phyloP scores from a whole-genome alignment of 35 echinoderm and acorn worm genomes.

The Lytechinus variegatus region DNA sequence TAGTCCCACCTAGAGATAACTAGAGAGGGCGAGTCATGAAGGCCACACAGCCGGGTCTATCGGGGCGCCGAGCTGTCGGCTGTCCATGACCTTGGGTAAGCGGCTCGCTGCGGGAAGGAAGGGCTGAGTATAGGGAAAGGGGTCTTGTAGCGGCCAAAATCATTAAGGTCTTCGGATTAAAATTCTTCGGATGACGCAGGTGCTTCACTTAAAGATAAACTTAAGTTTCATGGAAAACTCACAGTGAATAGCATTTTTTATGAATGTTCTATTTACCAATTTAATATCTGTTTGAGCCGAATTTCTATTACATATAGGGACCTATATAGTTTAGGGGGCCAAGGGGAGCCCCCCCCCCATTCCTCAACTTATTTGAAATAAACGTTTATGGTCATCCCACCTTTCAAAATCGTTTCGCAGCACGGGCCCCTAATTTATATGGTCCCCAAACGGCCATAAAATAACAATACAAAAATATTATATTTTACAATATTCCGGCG shows the following conservation, averaged over 20 bases:
- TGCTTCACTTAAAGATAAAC: constrained; percentile 15
- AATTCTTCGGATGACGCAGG: not conserved
- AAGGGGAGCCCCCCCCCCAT: too few relatives aligned
- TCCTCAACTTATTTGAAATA: too few relatives aligned
- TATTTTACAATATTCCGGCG: too few relatives aligned
- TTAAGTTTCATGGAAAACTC: not conserved
- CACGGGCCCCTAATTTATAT: too few relatives aligned
- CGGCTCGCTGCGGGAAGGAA: constrained; percentile 48
- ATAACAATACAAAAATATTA: too few relatives aligned
- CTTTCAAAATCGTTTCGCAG: too few relatives aligned
- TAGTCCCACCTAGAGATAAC: constrained; percentile 39
- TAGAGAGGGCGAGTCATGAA: constrained; percentile 35
- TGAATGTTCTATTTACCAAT: not conserved
- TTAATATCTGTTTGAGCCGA: not conserved
- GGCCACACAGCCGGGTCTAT: constrained; percentile 44
- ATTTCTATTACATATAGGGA: too few relatives aligned
- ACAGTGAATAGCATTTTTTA: not conserved
- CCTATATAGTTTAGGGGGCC: too few relatives aligned
- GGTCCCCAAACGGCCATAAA: too few relatives aligned
- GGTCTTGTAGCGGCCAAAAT: not conserved
- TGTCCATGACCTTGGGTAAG: constrained; percentile 45
- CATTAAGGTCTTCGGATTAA: constrained; percentile 24
- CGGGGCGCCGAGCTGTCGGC: constrained; percentile 52
- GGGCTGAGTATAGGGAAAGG: not conserved
- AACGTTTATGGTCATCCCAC: too few relatives aligned